Evolutionary conservation across 2,888 invertebrate species (phyloP).

Genomic region (Drosophila pseudotalamancana): DNA sequence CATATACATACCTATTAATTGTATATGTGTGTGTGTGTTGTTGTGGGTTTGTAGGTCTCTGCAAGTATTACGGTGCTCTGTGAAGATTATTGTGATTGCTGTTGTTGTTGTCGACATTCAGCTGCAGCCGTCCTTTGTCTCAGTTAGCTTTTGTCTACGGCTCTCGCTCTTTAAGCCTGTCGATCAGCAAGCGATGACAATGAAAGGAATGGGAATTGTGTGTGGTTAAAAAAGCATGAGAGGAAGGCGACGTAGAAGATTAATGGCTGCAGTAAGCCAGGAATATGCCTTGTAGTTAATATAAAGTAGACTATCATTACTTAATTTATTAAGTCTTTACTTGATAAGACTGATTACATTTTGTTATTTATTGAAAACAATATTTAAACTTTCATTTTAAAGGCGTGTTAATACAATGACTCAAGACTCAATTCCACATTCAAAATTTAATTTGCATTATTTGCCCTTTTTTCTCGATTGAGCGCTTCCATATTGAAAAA

Average conservation of each 20-base stretch:
- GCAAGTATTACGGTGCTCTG: slow-evolving; percentile 63
- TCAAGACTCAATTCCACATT: too few species aligned
- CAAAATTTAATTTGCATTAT: slow-evolving; percentile 1
- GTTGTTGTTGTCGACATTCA: slow-evolving; percentile 20
- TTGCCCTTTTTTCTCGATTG: neutral
- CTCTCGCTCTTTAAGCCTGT: slow-evolving; percentile 24
- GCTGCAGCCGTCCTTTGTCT: slow-evolving; percentile 45
- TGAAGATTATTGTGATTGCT: slow-evolving; percentile 7
- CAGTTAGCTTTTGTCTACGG: slow-evolving; percentile 35
- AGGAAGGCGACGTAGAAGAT: slow-evolving; percentile 8
- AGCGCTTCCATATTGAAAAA: neutral
- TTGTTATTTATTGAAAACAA: too few species aligned
- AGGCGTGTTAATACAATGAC: too few species aligned
- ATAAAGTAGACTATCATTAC: neutral
- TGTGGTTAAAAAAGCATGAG: slow-evolving; percentile 1
- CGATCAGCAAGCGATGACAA: slow-evolving; percentile 44
- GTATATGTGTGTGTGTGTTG: slow-evolving; percentile 23
- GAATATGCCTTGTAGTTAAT: neutral
- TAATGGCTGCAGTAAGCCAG: neutral
- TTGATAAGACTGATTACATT: neutral
- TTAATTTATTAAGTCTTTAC: neutral
- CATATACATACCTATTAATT: neutral
- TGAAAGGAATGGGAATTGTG: slow-evolving; percentile 20
- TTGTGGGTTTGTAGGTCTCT: slow-evolving; percentile 74
- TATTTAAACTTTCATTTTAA: too few species aligned